Evolutionary conservation across 2,888 invertebrate genomes (phyloP).

Genomic region (Oeneis ivallda): DNA sequence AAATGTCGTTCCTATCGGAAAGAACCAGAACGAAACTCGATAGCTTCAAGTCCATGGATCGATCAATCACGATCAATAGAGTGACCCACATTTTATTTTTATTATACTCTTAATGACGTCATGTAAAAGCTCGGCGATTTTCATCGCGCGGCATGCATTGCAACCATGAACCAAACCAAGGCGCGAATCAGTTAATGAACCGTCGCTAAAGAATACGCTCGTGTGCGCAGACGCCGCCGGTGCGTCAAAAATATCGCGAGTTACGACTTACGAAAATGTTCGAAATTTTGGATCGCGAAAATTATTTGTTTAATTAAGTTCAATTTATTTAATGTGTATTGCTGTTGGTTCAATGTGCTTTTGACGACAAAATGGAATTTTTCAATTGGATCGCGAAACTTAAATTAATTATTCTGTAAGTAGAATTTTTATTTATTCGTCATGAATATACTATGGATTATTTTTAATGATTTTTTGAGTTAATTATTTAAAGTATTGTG

Average conservation of each 20-base stretch:
- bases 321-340: not conserved
- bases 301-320: not conserved
- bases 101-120: slow-evolving; percentile 23
- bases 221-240: slow-evolving; percentile 26
- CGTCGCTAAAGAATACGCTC: slow-evolving; percentile 9
- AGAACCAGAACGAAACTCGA: not conserved
- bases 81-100: slow-evolving; percentile 7
- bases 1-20: not conserved
- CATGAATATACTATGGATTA: too few relatives aligned
- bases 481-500: too few relatives aligned
- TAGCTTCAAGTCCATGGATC: not conserved
- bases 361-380: slow-evolving; percentile 14
- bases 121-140: slow-evolving; percentile 33
- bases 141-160: slow-evolving; percentile 18
- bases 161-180: too few relatives aligned
- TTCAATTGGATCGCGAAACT: not conserved
- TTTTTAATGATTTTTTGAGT: too few relatives aligned
- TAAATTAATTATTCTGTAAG: slow-evolving; percentile 2
- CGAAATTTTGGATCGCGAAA: slow-evolving; percentile 4
- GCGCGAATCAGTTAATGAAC: slow-evolving; percentile 34
- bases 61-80: not conserved
- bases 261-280: slow-evolving; percentile 18
- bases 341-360: not conserved
- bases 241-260: slow-evolving; percentile 20
- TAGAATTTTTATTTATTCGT: not conserved